These are phyloP conservation scores for Cataglyphis hispanica DNA, from an alignment of 1,140 invertebrate species.

Conservation along the genomic window DNA sequence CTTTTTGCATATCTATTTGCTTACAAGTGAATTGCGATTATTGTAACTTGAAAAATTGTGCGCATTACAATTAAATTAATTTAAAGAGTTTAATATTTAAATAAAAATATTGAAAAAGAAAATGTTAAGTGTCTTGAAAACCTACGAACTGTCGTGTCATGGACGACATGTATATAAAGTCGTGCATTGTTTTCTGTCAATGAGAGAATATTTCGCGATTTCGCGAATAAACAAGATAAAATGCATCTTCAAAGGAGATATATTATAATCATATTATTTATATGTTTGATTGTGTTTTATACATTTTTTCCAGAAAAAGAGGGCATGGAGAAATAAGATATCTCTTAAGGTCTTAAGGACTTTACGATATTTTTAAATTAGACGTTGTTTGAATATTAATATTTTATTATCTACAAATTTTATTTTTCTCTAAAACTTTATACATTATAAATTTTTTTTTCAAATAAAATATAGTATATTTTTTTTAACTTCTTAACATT, in stretches of 20 bases:
- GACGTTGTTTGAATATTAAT: not conserved
- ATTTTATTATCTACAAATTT: not conserved
- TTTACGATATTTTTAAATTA: not conserved
- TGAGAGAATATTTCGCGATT: not conserved
- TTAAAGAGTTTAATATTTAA: not conserved
- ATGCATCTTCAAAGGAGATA: not conserved
- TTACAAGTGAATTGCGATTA: not conserved
- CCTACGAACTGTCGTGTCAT: not conserved
- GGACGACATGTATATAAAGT: not conserved
- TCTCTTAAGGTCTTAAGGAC: not conserved
- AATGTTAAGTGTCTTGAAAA: not conserved
- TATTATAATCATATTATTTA: slow-evolving; percentile 1
- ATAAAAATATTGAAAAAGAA: not conserved
- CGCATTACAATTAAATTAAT: not conserved
- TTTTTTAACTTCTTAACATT: not conserved
- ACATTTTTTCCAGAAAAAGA: slow-evolving; percentile 1
- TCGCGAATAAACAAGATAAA: not conserved
- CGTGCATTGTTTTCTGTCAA: not conserved
- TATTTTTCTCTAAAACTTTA: not conserved
- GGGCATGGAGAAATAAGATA: not conserved
- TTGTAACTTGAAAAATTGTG: not conserved
- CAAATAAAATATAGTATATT: not conserved
- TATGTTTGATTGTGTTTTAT: not conserved
- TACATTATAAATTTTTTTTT: not conserved
- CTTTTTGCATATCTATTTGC: not conserved